Evolutionary conservation across 2,113 vertebrate genomes (phyloP).

Genomic region (Serinus canaria): DNA sequence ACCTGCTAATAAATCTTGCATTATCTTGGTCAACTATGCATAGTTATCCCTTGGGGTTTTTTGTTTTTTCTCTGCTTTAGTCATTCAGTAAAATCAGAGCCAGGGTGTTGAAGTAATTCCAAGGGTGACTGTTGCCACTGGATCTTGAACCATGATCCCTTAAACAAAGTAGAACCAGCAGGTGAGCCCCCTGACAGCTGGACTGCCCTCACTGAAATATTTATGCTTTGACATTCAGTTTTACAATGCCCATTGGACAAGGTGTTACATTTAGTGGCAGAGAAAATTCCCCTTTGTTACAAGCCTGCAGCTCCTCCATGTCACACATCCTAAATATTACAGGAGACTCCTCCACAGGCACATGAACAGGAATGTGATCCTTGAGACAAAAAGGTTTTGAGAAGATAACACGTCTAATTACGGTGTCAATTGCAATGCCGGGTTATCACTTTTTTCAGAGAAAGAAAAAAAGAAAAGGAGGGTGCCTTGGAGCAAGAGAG

Average conservation of each 20-base stretch:
- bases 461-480: background rate
- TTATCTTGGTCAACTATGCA: background rate
- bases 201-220: background rate
- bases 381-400: background rate
- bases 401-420: background rate
- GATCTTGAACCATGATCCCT: background rate
- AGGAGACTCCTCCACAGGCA: background rate
- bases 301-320: background rate
- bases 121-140: background rate
- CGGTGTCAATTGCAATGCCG: background rate
- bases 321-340: background rate
- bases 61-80: background rate
- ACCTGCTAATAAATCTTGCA: background rate
- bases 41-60: background rate
- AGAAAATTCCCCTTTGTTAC: background rate
- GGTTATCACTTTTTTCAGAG: background rate
- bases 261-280: background rate
- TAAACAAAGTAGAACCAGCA: background rate
- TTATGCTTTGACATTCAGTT: conserved; percentile 11
- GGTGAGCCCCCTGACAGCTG: background rate
- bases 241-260: conserved; percentile 2
- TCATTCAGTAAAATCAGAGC: background rate
- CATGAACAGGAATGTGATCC: background rate
- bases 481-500: conserved; percentile 16
- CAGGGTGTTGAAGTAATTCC: background rate